Percentiles rank a stretch among this genome's conserved stretches.
Evolutionary conservation across 2,113 vertebrate genomes (phyloP).

Genomic region (Condylura cristata): DNA sequence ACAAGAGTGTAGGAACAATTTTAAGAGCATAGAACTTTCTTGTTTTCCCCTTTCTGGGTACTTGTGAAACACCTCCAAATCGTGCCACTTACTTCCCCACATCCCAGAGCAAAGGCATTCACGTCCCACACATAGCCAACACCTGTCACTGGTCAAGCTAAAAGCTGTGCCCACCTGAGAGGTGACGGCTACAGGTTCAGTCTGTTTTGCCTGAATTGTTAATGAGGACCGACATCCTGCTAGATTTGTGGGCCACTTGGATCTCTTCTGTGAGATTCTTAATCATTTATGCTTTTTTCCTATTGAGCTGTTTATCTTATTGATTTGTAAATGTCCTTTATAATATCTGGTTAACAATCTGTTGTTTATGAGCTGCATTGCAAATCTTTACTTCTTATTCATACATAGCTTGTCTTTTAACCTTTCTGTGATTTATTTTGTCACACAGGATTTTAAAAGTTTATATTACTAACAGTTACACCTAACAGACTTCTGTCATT

Average conservation of each 20-base stretch:
- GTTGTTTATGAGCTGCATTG: neutral
- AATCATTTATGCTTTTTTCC: neutral
- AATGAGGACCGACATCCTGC: neutral
- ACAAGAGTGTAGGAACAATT: neutral
- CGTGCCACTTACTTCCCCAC: neutral
- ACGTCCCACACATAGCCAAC: neutral
- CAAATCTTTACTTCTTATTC: neutral
- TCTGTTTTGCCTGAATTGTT: neutral
- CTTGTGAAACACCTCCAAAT: neutral
- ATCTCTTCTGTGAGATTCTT: conserved; percentile 4
- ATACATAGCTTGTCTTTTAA: neutral
- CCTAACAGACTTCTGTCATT: neutral
- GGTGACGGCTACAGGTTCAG: neutral
- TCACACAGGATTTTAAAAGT: neutral
- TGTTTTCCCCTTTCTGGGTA: neutral
- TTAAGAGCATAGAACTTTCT: neutral
- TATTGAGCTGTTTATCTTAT: neutral
- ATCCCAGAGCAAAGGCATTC: neutral
- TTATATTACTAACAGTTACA: neutral
- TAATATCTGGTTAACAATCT: neutral
- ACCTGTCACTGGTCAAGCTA: neutral
- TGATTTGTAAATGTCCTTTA: neutral
- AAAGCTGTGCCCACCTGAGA: neutral
- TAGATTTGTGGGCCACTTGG: neutral
- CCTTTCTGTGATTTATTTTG: neutral